Base-by-base conservation (phyloP, 1,140 invertebrate genomes). In the Platorchestia sp. region DNA sequence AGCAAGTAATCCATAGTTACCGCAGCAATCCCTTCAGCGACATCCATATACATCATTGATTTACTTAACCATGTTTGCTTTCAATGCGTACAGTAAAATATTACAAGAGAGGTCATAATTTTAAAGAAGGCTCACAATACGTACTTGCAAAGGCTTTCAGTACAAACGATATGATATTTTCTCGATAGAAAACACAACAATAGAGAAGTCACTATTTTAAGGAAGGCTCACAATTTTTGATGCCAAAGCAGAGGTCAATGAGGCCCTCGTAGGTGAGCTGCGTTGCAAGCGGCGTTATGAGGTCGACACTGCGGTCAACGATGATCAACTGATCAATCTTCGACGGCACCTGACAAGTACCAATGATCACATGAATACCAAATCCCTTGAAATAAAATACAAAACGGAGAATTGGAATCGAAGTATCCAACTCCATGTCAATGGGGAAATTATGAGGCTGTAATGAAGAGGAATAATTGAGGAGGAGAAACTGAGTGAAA, bases 231-330 rank as follows among this genome's bases (percentile, higher is more conserved):
- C 98, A 98, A 96, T 98, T 98, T 97, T 98, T 97, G 91, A 98
- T 98, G 51, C 98, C 98, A 97, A 98, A 99, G 96, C 99, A 98
- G 97, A 99, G 98, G 97, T 99, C 99, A 96, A 99, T 99, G 27
- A 99, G 97, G 41, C 99, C 99, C 97, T 99, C 99, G 97, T 99
- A 99, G 0, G 99, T 99, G 41, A 99, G 97, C 97, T 99, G 99
- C 0, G 99, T 99, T 0, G 99, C 98, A 96, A 99, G 97, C 6
- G 99, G 99, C 53, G 99, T 99, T 14, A 99, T 97, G 95, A 99
- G 98, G 97, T 99, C 99, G 40, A 99, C 98, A 95, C 98, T 98
- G 53, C 99, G 97, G 97, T 99, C 99, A 0, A 99, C 97, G 40
- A 99, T 97, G 42, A 99, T 97, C 19, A 99, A 97, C 97, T 98